Base-by-base conservation (phyloP, 2,797 vertebrate species). In the Glyptemys insculpta region DNA sequence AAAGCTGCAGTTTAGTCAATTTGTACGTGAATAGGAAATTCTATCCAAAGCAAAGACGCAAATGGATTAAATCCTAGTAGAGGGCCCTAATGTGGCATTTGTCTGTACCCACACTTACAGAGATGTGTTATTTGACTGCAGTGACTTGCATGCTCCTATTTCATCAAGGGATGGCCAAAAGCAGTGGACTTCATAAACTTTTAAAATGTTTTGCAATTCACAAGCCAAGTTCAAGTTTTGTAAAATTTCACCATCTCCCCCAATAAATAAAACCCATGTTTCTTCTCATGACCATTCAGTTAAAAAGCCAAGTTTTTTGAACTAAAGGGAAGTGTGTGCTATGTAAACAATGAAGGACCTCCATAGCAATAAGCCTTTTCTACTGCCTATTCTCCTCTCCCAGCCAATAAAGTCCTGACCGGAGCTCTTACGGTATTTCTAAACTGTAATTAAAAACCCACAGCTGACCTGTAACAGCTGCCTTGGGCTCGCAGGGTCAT, bases 171-270 rank as follows among this genome's bases (percentile, higher is more conserved):
- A 92, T 37, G 11, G 72, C 34, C 3, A 59, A 83, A 65, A 91
- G 68, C 3, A 0, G 0, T 12, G 74, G 31, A 62, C 12, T 62
- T 34, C 59, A 34, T 29, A 29, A 62, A 62, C 14, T 62, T 29
- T 62, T 15, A 62, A 62, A 54, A 54, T 62, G 29, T 0, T 41
- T 25, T 53, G 57, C 53, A 85, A 82, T 82, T 56, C 54, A 88
- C 52, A 85, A 15, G 37, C 85, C 52, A 0, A 52, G 65, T 10
- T 89, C 47, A 44, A 2, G 59, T 34, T 12, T 80, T 74, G 82
- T 0, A 49, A 50, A 2, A 74, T 16, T 41, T 31, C 53, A 82
- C 31, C 49, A 79, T 4, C n/a, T 72, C 27, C 5, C 5, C 7
- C 15, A 76, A 6, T 90, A 56, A 21, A 54, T 16, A 47, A 25